These are phyloP conservation scores for Ophion slaviceki DNA, from an alignment of 2,888 invertebrate genomes.

Conservation along the genomic window DNA sequence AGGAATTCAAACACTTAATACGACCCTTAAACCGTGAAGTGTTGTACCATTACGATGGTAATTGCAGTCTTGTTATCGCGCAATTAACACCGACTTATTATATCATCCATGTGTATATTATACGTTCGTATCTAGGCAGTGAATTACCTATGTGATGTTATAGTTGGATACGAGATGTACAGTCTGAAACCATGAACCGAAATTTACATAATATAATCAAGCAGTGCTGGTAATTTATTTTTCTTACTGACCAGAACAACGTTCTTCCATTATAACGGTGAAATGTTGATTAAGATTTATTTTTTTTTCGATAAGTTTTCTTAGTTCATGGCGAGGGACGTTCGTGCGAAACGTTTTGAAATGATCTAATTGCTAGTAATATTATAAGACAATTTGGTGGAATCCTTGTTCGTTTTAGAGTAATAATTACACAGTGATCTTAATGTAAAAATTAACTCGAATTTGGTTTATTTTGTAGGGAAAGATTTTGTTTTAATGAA, in stretches of 20 bases:
- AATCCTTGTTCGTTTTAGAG: too few relatives aligned
- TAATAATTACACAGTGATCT: too few relatives aligned
- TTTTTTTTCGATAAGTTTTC: too few relatives aligned
- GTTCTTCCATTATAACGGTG: conserved; percentile 32
- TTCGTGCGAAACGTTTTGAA: too few relatives aligned
- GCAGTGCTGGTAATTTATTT: conserved; percentile 38
- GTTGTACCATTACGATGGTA: conserved; percentile 61
- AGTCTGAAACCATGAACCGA: conserved; percentile 12
- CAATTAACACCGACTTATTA: conserved; percentile 61
- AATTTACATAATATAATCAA: conserved; percentile 58
- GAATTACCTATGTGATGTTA: conserved; percentile 24
- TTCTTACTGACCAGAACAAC: conserved; percentile 27
- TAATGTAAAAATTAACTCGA: too few relatives aligned
- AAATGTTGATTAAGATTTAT: conserved; percentile 6
- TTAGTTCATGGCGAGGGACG: too few relatives aligned
- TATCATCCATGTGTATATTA: conserved; percentile 53
- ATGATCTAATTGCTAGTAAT: too few relatives aligned
- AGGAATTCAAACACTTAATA: conserved; percentile 37
- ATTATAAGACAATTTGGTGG: too few relatives aligned
- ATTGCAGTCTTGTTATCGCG: conserved; percentile 60
- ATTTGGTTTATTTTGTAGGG: too few relatives aligned
- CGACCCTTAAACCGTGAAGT: conserved; percentile 67
- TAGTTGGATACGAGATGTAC: conserved; percentile 12
- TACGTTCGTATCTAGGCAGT: conserved; percentile 25
- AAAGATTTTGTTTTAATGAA: too few relatives aligned